These are phyloP conservation scores for Lerema accius DNA, from an alignment of 1,140 invertebrate genomes.

Conservation along the genomic window DNA sequence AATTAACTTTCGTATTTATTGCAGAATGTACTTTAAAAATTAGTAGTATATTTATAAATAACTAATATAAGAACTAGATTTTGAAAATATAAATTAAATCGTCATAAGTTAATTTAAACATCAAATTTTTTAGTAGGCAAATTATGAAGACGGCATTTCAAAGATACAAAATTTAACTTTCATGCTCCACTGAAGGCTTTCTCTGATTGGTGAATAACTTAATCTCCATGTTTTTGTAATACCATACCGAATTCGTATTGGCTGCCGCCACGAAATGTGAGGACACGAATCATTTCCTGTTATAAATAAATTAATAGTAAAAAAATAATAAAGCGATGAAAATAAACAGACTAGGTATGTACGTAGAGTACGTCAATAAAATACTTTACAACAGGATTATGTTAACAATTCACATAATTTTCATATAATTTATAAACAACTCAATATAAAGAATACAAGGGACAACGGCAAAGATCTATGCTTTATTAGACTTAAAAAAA, in stretches of 20 bases:
- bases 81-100: background rate
- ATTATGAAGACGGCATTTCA: constrained; percentile 44
- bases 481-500: no score
- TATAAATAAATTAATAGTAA: constrained; percentile 34
- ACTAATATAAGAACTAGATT: constrained; percentile 16
- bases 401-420: no score
- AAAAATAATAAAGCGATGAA: constrained; percentile 7
- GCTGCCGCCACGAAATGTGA: constrained; percentile 69
- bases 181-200: constrained; percentile 68
- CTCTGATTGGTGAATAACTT: constrained; percentile 64
- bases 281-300: constrained; percentile 79
- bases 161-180: constrained; percentile 57
- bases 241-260: constrained; percentile 55
- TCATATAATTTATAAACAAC: no score
- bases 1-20: constrained; percentile 18
- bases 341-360: no score
- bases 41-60: background rate
- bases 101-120: background rate
- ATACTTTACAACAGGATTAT: no score
- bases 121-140: constrained; percentile 17
- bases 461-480: no score
- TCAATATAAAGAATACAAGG: no score
- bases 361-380: no score
- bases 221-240: constrained; percentile 71
- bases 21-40: background rate